Percentiles rank a stretch among this genome's conserved stretches.
These are phyloP conservation scores for Gallinago stenura DNA, from an alignment of 2,797 vertebrate genomes.

Conservation along the genomic window DNA sequence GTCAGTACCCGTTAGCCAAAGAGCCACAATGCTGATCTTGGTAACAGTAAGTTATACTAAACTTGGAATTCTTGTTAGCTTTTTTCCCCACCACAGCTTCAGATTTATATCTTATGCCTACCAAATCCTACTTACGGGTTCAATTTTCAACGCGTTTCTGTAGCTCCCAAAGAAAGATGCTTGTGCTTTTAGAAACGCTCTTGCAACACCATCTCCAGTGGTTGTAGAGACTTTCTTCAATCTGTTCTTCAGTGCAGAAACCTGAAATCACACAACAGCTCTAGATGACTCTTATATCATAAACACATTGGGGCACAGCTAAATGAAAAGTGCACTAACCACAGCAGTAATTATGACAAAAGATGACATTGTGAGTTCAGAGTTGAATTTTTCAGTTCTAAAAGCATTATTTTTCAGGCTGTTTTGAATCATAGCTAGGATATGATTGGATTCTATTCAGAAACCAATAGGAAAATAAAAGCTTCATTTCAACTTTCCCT, in stretches of 20 bases:
- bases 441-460: not conserved
- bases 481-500: not conserved
- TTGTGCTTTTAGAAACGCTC: constrained; percentile 95
- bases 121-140: constrained; percentile 85
- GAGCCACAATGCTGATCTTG: not conserved
- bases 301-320: not conserved
- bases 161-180: constrained; percentile 96
- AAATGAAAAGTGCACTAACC: not conserved
- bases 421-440: not conserved
- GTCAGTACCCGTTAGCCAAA: not conserved
- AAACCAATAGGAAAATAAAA: constrained; percentile 15
- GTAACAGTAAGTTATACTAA: not conserved
- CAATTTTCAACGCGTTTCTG: constrained; percentile 92
- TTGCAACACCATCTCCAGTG: constrained; percentile 92
- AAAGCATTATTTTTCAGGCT: constrained; percentile 31
- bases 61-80: not conserved
- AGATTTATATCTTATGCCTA: not conserved
- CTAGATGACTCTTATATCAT: not conserved
- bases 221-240: constrained; percentile 95
- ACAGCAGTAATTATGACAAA: not conserved
- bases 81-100: not conserved
- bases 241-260: constrained; percentile 92
- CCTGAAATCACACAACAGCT: constrained; percentile 76
- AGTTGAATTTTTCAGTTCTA: not conserved
- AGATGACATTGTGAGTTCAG: not conserved